phyloP scores from a whole-genome alignment of 2,113 vertebrate genomes.

The Lanius ludovicianus region DNA sequence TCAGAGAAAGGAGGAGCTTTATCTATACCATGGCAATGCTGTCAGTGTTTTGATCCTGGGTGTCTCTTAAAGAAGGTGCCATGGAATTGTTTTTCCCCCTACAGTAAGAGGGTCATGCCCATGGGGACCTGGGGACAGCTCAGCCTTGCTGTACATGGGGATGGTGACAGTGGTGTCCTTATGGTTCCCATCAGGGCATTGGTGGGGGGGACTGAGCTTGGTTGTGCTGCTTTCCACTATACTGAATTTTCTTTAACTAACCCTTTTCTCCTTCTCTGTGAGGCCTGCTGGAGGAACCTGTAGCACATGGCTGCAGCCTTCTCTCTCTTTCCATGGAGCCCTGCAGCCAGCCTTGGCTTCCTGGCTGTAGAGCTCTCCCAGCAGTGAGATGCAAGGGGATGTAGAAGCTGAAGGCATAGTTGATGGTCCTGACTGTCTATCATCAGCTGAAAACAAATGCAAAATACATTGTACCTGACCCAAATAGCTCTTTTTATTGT shows the following conservation, averaged over 20 bases:
- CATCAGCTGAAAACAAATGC: not conserved
- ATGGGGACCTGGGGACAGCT: not conserved
- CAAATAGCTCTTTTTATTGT: not conserved
- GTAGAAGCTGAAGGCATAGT: not conserved
- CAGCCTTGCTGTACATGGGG: not conserved
- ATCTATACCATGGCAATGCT: not conserved
- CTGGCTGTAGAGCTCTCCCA: not conserved
- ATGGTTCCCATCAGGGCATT: not conserved
- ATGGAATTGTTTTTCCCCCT: not conserved
- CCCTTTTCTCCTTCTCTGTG: not conserved
- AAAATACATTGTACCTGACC: not conserved
- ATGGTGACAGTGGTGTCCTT: not conserved
- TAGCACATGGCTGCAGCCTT: not conserved
- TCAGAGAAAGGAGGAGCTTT: not conserved
- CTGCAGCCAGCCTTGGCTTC: not conserved
- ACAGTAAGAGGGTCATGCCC: not conserved
- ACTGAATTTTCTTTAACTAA: not conserved
- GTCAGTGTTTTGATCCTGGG: not conserved
- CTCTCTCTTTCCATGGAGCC: not conserved
- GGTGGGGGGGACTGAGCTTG: not conserved
- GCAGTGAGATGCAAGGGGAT: not conserved
- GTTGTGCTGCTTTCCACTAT: not conserved
- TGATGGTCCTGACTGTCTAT: not conserved
- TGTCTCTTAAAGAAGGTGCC: not conserved
- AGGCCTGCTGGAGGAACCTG: not conserved